Base-by-base conservation (phyloP, 1,140 invertebrate genomes). In the Drosophila miranda region DNA sequence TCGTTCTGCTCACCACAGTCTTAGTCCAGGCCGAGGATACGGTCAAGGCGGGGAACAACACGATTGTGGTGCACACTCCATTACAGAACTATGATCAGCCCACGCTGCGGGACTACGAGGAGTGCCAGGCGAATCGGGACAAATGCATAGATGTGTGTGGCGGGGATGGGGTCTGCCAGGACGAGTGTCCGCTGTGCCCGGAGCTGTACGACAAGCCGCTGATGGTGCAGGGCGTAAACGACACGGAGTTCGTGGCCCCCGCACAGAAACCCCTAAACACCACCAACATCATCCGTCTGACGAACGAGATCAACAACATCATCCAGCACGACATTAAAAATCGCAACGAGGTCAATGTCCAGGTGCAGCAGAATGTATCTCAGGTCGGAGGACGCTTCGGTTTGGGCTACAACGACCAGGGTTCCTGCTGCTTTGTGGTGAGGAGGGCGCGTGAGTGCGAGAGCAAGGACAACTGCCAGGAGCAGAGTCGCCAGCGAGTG, bases 241-340 rank as follows among this genome's bases (percentile, higher is more conserved):
- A 89, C 44, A 89, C 87, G 1, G 30, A 53, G n/a, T 46, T 63
- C 6, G 45, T 72, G 50, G 46, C 73, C 8, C 62, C 67, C 0
- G 41, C 76, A 0, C 57, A 58, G n/a, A 21, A 30, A 0, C 58
- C 76, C 1, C 3, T 75, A 2, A 90, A 90, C 42, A 86, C 78
- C 19, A 90, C 89, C 8, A 90, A 89, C 49, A 87, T 90, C 7
- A 87, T 90, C 9, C 59, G 61, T 2, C 45, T 90, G 13, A 90
- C 84, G 1, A 90, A 90, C 46, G 71, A 90, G 53, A 90, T 90
- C 16, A 72, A 62, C 9, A 90, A 90, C 26, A 72, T 88, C 11
- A 90, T 90, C 26, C 61, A 86, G 8, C 78, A 67, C 13, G 70
- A 86, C 19, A 70, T 81, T 5, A 62, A 63, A 9, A 56, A 74